A percentile compares a stretch with the other conserved stretches of the same genome.
phyloP scores from a whole-genome alignment of 2,888 invertebrate genomes.

The Lysandra coridon region DNA sequence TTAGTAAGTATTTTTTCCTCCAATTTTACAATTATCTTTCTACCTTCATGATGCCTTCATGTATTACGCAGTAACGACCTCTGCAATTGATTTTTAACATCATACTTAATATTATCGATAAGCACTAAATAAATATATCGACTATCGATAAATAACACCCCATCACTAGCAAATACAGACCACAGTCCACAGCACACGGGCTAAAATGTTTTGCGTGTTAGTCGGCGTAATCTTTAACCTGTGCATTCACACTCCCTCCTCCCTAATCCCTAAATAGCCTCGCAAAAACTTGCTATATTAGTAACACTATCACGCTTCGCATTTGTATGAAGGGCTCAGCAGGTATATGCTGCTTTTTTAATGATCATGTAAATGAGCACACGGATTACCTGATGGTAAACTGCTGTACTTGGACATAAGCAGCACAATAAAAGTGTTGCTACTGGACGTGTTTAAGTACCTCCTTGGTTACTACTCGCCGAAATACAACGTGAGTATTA shows the following conservation, averaged over 20 bases:
- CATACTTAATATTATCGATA: neutral
- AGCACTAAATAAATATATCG: neutral
- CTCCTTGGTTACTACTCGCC: no score
- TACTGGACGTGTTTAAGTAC: no score
- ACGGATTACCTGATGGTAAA: neutral
- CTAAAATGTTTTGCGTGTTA: constrained; percentile 74
- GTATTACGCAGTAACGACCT: no score
- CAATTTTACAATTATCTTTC: no score
- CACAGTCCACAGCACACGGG: constrained; percentile 55
- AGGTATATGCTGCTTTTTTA: neutral
- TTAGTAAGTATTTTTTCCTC: no score
- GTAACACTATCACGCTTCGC: neutral
- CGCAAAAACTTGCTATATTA: neutral
- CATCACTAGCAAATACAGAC: neutral
- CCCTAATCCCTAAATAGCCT: neutral
- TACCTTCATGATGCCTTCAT: no score
- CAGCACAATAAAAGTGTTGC: no score
- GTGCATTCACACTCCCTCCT: neutral
- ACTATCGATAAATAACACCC: neutral
- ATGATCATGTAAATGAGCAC: neutral
- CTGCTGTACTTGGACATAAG: no score
- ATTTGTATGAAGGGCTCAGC: neutral
- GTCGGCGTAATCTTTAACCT: constrained; percentile 35
- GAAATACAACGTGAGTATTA: no score
- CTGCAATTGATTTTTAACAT: neutral